Evolutionary conservation across 2,113 vertebrate genomes (phyloP), one percentile per base, ranked within the genome.

Genomic region (Australoheros scitulus): DNA sequence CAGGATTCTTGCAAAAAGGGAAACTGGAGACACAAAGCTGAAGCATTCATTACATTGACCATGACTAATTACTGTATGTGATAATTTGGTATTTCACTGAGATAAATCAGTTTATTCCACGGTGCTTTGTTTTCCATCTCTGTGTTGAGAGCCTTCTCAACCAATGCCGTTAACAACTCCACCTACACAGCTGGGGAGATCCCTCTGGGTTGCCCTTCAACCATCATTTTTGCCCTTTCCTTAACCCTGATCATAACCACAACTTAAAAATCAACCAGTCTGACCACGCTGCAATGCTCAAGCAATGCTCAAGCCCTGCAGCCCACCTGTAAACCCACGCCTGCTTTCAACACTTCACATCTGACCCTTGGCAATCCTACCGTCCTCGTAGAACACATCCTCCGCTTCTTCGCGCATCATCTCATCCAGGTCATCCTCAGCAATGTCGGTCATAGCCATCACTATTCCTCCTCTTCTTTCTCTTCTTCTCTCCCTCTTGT

Each of bases 371-470:
- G 63, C 82, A 61, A 82, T 76, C 91, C 89, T 95, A 96, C 96
- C 96, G 57, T 95, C 92, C 72, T 74, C 88, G 10, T 80, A 93
- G 92, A 95, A 96, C 87, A 94, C 88, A 7, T 96, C 95, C 88
- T 96, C 95, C 1, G 93, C 93, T 91, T 96, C 95, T 65, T 95
- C 95, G 1, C 74, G 93, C 91, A 95, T 93, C 86, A 90, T 70
- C 81, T 93, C 92, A 63, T 94, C 92, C 77, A 94, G 86, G 91
- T 95, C 91, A 78, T 93, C 92, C 87, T 94, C 91, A 3, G 81
- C 82, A 78, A 94, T 90, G 81, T 94, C 86, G 38, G 87, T 82
- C 91, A 92, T 68, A 47, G 93, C 93, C 94, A 95, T 95, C 81
- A 56, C 82, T 90, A 65, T 61, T 82, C 83, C 58, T 89, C 79